Conservation (phyloP, 2,113 vertebrate genomes). For the Notothenia rossii region DNA sequence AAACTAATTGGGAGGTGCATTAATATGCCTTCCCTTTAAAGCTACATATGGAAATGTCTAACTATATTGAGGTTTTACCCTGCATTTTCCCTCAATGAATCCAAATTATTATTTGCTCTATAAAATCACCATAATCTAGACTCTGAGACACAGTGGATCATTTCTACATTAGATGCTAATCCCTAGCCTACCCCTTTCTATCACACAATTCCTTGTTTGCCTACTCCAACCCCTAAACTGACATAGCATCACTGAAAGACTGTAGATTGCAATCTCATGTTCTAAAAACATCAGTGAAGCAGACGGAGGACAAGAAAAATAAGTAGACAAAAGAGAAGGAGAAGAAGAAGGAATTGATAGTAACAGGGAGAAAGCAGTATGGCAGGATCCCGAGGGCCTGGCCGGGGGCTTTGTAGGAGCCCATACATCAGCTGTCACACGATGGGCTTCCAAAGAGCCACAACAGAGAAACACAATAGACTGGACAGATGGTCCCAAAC, state of each 20-base stretch:
- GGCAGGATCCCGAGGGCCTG: constrained; percentile 80
- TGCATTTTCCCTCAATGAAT: neutral
- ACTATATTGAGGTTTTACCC: neutral
- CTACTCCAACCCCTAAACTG: constrained; percentile 55
- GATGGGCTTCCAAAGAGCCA: constrained; percentile 77
- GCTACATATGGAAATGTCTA: neutral
- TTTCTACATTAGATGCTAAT: neutral
- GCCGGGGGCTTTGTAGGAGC: constrained; percentile 83
- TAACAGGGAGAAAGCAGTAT: constrained; percentile 72
- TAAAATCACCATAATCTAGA: neutral
- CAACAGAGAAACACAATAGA: constrained; percentile 87
- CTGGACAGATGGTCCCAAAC: constrained; percentile 92
- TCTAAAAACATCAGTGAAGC: constrained; percentile 75
- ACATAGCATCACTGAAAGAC: constrained; percentile 81
- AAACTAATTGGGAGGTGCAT: neutral
- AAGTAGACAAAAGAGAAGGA: constrained; percentile 30
- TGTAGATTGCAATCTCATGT: constrained; percentile 69
- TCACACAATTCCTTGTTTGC: constrained; percentile 39
- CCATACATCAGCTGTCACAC: constrained; percentile 90
- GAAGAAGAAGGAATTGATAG: constrained; percentile 25
- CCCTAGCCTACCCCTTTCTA: constrained; percentile 25
- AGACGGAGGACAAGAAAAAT: constrained; percentile 13
- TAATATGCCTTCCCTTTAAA: constrained; percentile 2
- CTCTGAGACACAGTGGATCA: neutral
- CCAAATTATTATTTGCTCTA: neutral